phyloP scores from a whole-genome alignment of 2,888 invertebrate species.

The Itoplectis maculator region DNA sequence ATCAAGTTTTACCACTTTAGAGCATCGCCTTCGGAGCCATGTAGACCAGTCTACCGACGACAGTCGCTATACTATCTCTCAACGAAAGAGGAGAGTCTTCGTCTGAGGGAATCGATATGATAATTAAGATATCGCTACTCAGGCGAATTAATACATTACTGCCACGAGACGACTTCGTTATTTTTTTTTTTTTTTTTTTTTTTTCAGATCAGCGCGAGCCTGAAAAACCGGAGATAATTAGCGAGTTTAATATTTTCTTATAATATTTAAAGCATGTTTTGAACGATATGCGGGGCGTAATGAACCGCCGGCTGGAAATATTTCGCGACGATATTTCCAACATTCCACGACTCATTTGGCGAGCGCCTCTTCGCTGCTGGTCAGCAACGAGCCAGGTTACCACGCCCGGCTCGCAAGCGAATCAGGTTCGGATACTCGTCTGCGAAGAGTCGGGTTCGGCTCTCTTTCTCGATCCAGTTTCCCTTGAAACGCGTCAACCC shows the following conservation, averaged over 20 bases:
- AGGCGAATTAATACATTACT: slow-evolving; percentile 68
- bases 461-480: slow-evolving; percentile 74
- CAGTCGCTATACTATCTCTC: slow-evolving; percentile 29
- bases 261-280: no score
- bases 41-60: slow-evolving; percentile 25
- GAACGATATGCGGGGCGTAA: slow-evolving; percentile 45
- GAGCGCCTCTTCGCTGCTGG: slow-evolving; percentile 44
- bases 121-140: slow-evolving; percentile 76
- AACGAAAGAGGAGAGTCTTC: slow-evolving; percentile 16
- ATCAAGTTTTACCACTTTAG: slow-evolving; percentile 79
- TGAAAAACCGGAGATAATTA: slow-evolving; percentile 59
- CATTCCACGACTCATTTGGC: slow-evolving; percentile 75
- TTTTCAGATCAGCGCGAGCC: slow-evolving; percentile 8
- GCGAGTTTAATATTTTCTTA: slow-evolving; percentile 54
- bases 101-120: slow-evolving; percentile 64
- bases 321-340: slow-evolving; percentile 70
- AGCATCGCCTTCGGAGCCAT: slow-evolving; percentile 62
- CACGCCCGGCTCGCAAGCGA: slow-evolving; percentile 65
- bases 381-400: slow-evolving; percentile 61
- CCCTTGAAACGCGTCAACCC: slow-evolving; percentile 75
- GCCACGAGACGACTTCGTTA: slow-evolving; percentile 46
- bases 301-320: slow-evolving; percentile 40
- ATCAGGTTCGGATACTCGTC: slow-evolving; percentile 68
- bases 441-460: slow-evolving; percentile 47
- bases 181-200: slow-evolving; percentile 40